phyloP scores from a whole-genome alignment of 2,888 invertebrate genomes.

The Nyleta sp. region DNA sequence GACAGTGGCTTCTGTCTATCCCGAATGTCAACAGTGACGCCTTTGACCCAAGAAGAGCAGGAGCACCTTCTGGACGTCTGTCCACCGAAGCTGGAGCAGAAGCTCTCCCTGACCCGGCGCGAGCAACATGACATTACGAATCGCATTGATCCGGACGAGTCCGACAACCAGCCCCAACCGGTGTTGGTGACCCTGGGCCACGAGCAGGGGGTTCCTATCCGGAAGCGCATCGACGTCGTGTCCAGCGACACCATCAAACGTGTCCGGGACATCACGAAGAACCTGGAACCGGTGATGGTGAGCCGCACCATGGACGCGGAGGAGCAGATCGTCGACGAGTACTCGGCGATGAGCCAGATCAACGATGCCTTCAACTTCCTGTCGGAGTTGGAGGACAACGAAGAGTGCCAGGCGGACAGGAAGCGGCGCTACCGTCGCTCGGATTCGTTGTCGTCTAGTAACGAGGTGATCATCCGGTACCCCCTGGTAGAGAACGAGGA shows the following conservation, averaged over 20 bases:
- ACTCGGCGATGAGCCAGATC: conserved; percentile 74
- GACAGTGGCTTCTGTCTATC: conserved; percentile 72
- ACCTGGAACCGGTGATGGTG: conserved; percentile 78
- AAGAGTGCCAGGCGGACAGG: conserved; percentile 48
- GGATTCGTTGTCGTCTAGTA: conserved; percentile 31
- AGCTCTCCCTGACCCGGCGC: conserved; percentile 75
- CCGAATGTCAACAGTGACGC: conserved; percentile 58
- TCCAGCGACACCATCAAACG: conserved; percentile 80
- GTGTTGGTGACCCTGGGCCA: conserved; percentile 79
- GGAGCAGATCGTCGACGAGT: conserved; percentile 64
- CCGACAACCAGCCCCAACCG: conserved; percentile 51
- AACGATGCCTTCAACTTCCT: conserved; percentile 79
- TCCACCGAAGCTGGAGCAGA: conserved; percentile 78
- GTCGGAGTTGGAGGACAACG: conserved; percentile 75
- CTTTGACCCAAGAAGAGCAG: conserved; percentile 77
- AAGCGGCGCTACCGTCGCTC: not conserved
- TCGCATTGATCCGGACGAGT: conserved; percentile 28
- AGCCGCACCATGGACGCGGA: conserved; percentile 17
- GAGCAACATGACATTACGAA: conserved; percentile 70
- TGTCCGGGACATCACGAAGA: conserved; percentile 78
- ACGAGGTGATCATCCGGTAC: conserved; percentile 54
- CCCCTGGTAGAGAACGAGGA: conserved; percentile 22
- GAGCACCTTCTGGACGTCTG: conserved; percentile 80
- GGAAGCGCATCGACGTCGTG: conserved; percentile 79
- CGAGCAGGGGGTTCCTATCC: conserved; percentile 78